Evolutionary conservation across 2,113 vertebrate genomes (phyloP), one percentile per base, ranked within the genome.

Genomic region (Junco hyemalis): DNA sequence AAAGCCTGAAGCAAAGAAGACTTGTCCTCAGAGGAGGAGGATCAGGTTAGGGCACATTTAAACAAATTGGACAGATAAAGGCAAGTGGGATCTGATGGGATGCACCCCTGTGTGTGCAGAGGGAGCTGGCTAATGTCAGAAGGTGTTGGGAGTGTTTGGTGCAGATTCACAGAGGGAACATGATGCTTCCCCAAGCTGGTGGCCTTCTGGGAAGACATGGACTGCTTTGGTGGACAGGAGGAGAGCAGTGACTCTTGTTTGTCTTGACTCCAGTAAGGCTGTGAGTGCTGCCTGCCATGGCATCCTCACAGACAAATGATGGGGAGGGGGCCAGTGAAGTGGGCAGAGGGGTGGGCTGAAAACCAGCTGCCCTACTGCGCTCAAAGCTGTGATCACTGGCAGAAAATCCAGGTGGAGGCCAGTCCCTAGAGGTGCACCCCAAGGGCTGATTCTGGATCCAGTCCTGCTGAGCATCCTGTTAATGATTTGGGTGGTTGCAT

Each of bases 201-300:
- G 44, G 38, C 35, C 18, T 68, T 80, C 72, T 68, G 9, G n/a
- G 33, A 40, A n/a, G 63, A 50, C 17, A 18, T 15, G 38, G 28
- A 12, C 21, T 79, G 48, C 23, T 13, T 88, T 86, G 22, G 18
- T 61, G 47, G 35, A n/a, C 44, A 20, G 15, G 25, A 33, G 20
- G 33, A 61, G 12, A 51, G 15, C 40, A 28, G 48, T 28, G 38
- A 11, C 20, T 64, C 20, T 8, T 85, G 45, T 38, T 88, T 48
- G 15, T 36, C 29, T 60, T 78, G 20, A 50, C 35, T 26, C 82
- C 2, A 69, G 29, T 42, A 31, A 50, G 6, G 22, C 40, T 81
- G 57, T 73, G 40, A 50, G 0, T 0, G 1, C 50, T 57, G n/a
- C 47, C 42, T 77, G 4, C 35, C 7, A 1, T 11, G 14, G 14